Percentiles rank a stretch among this genome's conserved stretches.
These are phyloP conservation scores for Brachynemurus nebulosus DNA, from an alignment of 2,888 invertebrate genomes.

Conservation along the genomic window DNA sequence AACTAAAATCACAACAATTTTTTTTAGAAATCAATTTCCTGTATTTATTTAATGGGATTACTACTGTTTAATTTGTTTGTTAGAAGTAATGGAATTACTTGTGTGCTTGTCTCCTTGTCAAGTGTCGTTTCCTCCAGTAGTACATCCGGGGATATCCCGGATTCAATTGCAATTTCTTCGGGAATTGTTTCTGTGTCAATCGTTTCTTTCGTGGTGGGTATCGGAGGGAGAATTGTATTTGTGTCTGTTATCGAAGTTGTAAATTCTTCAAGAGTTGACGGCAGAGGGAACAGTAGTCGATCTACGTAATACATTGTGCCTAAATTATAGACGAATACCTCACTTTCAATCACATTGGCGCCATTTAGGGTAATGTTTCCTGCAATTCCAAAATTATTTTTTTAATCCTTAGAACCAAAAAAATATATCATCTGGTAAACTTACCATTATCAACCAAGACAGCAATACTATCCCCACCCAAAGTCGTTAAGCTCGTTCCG, in stretches of 20 bases:
- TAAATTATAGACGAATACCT: slow-evolving; percentile 48
- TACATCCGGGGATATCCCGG: slow-evolving; percentile 28
- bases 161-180: slow-evolving; percentile 27
- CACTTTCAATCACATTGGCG: slow-evolving; percentile 42
- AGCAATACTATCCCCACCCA: slow-evolving; percentile 41
- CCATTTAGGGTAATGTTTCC: slow-evolving; percentile 40
- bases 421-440: background rate
- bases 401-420: too few relatives aligned
- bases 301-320: slow-evolving; percentile 51
- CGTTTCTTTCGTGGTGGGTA: slow-evolving; percentile 9
- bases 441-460: slow-evolving; percentile 34
- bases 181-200: slow-evolving; percentile 26
- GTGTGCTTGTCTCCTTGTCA: slow-evolving; percentile 18
- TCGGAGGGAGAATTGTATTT: slow-evolving; percentile 7
- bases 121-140: slow-evolving; percentile 24
- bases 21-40: background rate
- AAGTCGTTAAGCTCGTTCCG: slow-evolving; percentile 36
- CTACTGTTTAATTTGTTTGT: slow-evolving; percentile 2
- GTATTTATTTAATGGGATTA: slow-evolving; percentile 5
- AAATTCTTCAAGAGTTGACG: slow-evolving; percentile 20
- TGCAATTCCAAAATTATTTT: slow-evolving; percentile 20
- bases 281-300: slow-evolving; percentile 35
- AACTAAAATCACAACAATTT: background rate
- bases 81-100: background rate
- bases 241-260: slow-evolving; percentile 14